Evolutionary conservation across 2,888 invertebrate genomes (phyloP).

Genomic region (Latrodectus hesperus): DNA sequence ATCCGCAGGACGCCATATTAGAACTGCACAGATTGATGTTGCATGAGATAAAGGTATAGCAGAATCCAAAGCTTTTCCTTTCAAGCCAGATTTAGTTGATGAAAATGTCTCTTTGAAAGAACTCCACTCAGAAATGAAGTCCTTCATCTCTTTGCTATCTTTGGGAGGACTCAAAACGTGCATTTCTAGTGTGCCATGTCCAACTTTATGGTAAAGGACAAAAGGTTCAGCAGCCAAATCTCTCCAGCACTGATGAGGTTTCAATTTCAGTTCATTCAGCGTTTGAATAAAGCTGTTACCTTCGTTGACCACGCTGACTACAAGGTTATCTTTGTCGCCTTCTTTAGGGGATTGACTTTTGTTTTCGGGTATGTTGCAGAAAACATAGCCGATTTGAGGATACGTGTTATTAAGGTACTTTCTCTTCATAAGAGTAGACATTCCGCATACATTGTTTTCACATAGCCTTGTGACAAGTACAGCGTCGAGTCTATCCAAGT

Average conservation of each 20-base stretch:
- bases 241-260: slow-evolving; percentile 91
- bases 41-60: slow-evolving; percentile 91
- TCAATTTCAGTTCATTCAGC: slow-evolving; percentile 86
- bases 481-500: slow-evolving; percentile 95
- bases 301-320: slow-evolving; percentile 88
- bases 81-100: slow-evolving; percentile 63
- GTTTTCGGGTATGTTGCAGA: slow-evolving; percentile 88
- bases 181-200: slow-evolving; percentile 91
- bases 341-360: slow-evolving; percentile 82
- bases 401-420: slow-evolving; percentile 81
- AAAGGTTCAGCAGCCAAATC: slow-evolving; percentile 85
- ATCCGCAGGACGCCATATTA: slow-evolving; percentile 96
- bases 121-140: slow-evolving; percentile 94
- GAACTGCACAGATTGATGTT: slow-evolving; percentile 92
- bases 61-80: slow-evolving; percentile 78
- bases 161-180: slow-evolving; percentile 95
- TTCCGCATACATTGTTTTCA: slow-evolving; percentile 92
- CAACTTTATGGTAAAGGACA: slow-evolving; percentile 96
- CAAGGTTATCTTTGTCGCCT: slow-evolving; percentile 84
- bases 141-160: slow-evolving; percentile 94
- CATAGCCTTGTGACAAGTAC: slow-evolving; percentile 95
- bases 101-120: slow-evolving; percentile 73
- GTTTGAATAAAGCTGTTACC: slow-evolving; percentile 91
- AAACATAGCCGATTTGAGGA: slow-evolving; percentile 97
- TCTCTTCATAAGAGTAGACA: slow-evolving; percentile 89